These are phyloP conservation scores for Dolichomitus sp. DNA, from an alignment of 2,888 invertebrate genomes.

Conservation along the genomic window DNA sequence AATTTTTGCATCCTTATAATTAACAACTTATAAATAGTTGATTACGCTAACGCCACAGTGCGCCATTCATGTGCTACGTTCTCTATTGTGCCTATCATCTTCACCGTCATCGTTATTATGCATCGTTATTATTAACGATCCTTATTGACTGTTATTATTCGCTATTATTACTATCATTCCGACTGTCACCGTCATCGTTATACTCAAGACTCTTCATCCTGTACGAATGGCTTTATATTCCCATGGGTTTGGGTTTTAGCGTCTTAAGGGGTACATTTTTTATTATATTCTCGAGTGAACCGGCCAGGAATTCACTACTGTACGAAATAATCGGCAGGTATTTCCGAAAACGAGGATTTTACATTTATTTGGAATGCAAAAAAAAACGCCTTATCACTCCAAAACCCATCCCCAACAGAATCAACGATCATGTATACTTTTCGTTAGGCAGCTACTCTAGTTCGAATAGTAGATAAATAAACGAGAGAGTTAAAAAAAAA, in stretches of 20 bases:
- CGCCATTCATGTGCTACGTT: constrained; percentile 71
- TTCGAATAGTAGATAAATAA: constrained; percentile 79
- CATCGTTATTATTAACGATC: constrained; percentile 57
- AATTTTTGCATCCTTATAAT: constrained; percentile 44
- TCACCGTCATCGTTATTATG: constrained; percentile 74
- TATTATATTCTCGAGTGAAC: background rate
- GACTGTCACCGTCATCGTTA: constrained; percentile 64
- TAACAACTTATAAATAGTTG: constrained; percentile 58
- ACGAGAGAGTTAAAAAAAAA: constrained; percentile 74
- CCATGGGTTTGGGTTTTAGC: constrained; percentile 76
- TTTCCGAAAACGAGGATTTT: constrained; percentile 55
- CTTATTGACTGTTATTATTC: constrained; percentile 75
- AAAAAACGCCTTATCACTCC: constrained; percentile 71
- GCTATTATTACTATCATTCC: constrained; percentile 69
- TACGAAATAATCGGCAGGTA: constrained; percentile 18
- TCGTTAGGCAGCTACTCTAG: constrained; percentile 77
- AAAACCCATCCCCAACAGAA: constrained; percentile 78
- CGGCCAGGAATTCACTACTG: background rate
- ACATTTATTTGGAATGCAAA: constrained; percentile 18
- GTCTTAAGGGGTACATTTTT: constrained; percentile 69
- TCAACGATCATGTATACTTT: constrained; percentile 79
- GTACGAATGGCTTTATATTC: constrained; percentile 77
- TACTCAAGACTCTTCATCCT: constrained; percentile 74
- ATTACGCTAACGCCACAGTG: constrained; percentile 65
- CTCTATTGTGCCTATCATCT: constrained; percentile 71